Evolutionary conservation across 2,888 invertebrate genomes (phyloP), one percentile per base, ranked within the genome.

Genomic region (Chrysodeixis includens): DNA sequence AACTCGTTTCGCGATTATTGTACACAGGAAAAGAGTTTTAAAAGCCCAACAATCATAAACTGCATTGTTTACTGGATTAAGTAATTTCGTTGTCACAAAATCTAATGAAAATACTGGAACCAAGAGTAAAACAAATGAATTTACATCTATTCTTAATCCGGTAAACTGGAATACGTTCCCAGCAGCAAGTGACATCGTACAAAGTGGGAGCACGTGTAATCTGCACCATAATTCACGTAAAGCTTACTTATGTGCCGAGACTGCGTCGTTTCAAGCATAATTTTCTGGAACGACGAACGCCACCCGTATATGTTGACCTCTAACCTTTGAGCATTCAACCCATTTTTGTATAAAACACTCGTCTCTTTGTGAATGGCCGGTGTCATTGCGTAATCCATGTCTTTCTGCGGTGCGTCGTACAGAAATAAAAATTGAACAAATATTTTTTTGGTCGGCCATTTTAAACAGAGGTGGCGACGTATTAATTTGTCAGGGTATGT

Each of bases 241-340:
- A 72, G 71, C 77, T 74, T 64, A 68, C 78, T 77, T 63, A 49
- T 75, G 62, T 60, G 51, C 51, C 52, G 66, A 63, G 72, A 80
- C 72, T 66, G 60, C 65, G 67, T 64, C 71, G 66, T 67, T 77
- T 67, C 65, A 46, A 64, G 68, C 72, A 80, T 80, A 60, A 79
- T 79, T 72, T 79, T 77, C 64, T 77, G 64, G 56, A 77, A 70
- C 78, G 80, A 52, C 70, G 30, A 56, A 57, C 44, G 40, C 64
- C 62, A 55, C 72, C 70, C 22, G 57, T 46, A 32, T 68, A 74
- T 55, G 46, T 56, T 67, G 78, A 78, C 70, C 73, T 52, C n/a
- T 75, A 59, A 79, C 73, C 70, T 71, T 69, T 69, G 54, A 60
- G 40, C 55, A 70, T 75, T 73, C 68, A 56, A 69, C 56, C 52